Evolutionary conservation across 2,797 vertebrate species (phyloP), one percentile per base, ranked within the genome.

Genomic region (Bovichtus diacanthus): DNA sequence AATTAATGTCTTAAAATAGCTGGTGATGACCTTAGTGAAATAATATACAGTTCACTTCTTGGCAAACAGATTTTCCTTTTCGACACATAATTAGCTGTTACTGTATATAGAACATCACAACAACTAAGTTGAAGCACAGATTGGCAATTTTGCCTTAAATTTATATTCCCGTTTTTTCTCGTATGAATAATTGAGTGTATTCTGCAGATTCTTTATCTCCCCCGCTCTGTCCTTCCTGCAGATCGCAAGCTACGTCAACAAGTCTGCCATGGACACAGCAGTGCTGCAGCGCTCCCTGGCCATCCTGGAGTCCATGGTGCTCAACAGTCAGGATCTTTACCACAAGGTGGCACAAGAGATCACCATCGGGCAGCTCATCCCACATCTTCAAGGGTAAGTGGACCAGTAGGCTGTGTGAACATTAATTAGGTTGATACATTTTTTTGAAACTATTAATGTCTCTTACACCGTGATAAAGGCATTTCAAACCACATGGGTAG

Each of bases 311-410:
- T 99, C 98, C 0, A 99, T 99, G 98, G 98, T 99, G 87, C 96
- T 99, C 78, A 99, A 99, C 71, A 99, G 98, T 82, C 98, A 99
- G 18, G 98, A 99, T 87, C 96, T 99, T 25, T 99, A 99, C 95
- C 98, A 99, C 94, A 99, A 99, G 89, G 98, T 99, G 94, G 98
- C 98, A 0, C 98, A 99, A 83, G 98, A 99, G 94, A 99, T 99
- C 90, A 99, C 98, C 18, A 99, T 99, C 13, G 98, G 98, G 43
- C 98, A 99, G 76, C 96, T 99, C 73, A 98, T 99, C 69, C 97
- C 98, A 13, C 98, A 98, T 82, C 96, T 99, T 41, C 97, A 99
- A 86, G 98, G 98, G 98, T 99, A 88, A 94, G 95, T 50, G 34
- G 36, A 21, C 8, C 49, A 10, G 18, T 43, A 6, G 3, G 19